Conservation (phyloP, 2,113 vertebrate species). For the rat (Rattus norvegicus) region GRCr8 NC_086033.1:82983501-82984000, state of each 20-base stretch:
- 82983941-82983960: background rate
- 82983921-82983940: too few species aligned
- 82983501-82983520: background rate
- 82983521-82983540: background rate
- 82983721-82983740: background rate
- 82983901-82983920: background rate
- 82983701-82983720: slow-evolving; percentile 8
- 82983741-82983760: background rate
- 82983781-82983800: background rate
- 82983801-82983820: background rate
- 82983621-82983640: background rate
- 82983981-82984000: background rate
- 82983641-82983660: background rate
- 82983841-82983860: background rate
- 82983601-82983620: background rate
- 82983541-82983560: background rate
- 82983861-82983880: background rate
- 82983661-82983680: background rate
- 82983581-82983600: background rate
- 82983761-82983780: background rate
- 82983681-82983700: slow-evolving; percentile 18
- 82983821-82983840: background rate
- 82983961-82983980: background rate
- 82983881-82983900: background rate
- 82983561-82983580: background rate